Evolutionary conservation across 2,113 vertebrate genomes (phyloP).

Genomic region (Xiphophorus hellerii): DNA sequence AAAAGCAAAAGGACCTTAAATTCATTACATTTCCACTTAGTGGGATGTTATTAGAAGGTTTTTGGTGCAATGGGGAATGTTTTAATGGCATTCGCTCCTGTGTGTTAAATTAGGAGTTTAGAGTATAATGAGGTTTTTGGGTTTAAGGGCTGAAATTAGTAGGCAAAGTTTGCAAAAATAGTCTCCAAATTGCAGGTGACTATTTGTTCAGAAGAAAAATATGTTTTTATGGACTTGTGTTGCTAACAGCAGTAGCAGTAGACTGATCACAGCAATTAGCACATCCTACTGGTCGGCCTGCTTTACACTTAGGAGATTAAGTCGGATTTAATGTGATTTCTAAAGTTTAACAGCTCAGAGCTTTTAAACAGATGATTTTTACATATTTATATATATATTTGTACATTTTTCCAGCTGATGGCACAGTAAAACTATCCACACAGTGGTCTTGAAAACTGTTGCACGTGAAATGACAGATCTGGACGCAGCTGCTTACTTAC

Average conservation of each 20-base stretch:
- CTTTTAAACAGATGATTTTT: not conserved
- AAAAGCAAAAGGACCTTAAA: not conserved
- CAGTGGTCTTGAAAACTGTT: not conserved
- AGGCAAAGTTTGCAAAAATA: not conserved
- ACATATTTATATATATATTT: not conserved
- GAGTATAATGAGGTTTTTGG: not conserved
- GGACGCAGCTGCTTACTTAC: not conserved
- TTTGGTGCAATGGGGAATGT: not conserved
- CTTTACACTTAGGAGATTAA: not conserved
- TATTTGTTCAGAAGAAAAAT: not conserved
- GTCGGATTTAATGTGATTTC: not conserved
- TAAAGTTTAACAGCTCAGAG: slow-evolving; percentile 1
- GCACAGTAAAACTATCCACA: not conserved
- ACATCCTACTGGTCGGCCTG: not conserved
- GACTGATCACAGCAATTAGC: not conserved
- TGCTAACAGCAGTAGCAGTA: not conserved
- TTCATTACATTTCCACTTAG: not conserved
- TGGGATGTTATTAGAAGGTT: not conserved
- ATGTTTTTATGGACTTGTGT: not conserved
- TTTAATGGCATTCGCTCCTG: not conserved
- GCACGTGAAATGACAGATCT: not conserved
- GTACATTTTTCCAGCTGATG: not conserved
- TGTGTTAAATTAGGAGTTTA: not conserved
- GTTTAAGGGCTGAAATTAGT: not conserved
- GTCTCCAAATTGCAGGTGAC: not conserved